Base-by-base conservation (phyloP, 2,113 vertebrate genomes). In the Protomyctophum bolini region DNA sequence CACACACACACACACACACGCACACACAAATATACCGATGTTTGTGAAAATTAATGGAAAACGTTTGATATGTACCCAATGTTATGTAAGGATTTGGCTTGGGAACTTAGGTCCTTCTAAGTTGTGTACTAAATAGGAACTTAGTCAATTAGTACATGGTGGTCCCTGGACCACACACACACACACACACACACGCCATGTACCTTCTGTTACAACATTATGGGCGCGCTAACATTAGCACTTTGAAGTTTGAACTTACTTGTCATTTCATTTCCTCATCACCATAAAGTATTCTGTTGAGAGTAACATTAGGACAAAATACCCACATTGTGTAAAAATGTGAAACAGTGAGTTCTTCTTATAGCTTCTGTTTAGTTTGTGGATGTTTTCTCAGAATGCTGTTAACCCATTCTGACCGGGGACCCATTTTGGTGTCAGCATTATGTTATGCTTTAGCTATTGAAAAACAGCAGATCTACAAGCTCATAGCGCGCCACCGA, bases 151-250 rank as follows among this genome's bases (percentile, higher is more conserved):
- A 15, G 55, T 15, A 57, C 14, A 15, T n/a, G 55, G 55, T 57
- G 55, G 15, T 15, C 4, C 6, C 7, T 2, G 10, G 12, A n/a
- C 6, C 21, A 21, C 21, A 2, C 21, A 21, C 21, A 21, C 21
- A 21, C 21, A 21, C 21, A 21, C 21, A 21, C 21, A 21, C 21
- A 21, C 56, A 41, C 8, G 4, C 3, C 0, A 59, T 59, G 29
- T 41, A 41, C 33, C 3, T 59, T 21, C 11, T 48, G 12, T 2
- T 49, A 63, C 45, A 48, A 63, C 47, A 64, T 66, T 66, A 71
- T 74, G 7, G 54, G 7, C 33, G 33, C 52, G 47, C 8, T 14
- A 41, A 33, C 61, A 15, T 54, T 56, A 8, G 55, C 59, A 21
- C 14, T 29, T 46, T 14, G 45, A 47, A 56, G 4, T 72, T 63